These are phyloP conservation scores for Dascillus cervinus DNA, from an alignment of 2,888 invertebrate genomes.

Conservation along the genomic window DNA sequence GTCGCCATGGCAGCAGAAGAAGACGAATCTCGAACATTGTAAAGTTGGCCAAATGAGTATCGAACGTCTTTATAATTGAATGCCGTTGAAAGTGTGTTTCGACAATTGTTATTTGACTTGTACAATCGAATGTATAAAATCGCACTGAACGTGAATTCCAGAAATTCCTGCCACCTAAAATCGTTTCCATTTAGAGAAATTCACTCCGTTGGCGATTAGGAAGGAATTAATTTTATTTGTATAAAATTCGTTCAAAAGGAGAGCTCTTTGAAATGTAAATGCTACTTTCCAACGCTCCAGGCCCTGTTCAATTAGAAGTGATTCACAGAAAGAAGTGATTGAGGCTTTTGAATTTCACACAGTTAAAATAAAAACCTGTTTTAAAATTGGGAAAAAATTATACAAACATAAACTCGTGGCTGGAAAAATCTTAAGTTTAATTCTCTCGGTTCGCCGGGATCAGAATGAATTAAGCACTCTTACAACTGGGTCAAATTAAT, in stretches of 20 bases:
- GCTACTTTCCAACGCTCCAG: slow-evolving; percentile 13
- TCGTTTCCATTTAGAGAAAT: slow-evolving; percentile 13
- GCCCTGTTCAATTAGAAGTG: slow-evolving; percentile 6
- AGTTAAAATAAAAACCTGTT: no score
- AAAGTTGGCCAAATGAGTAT: not conserved
- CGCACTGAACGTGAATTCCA: slow-evolving; percentile 16
- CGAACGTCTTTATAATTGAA: not conserved
- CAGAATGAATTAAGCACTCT: no score
- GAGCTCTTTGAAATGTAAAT: slow-evolving; percentile 19
- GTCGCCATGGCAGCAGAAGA: not conserved
- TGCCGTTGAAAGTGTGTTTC: not conserved
- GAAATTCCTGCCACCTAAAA: slow-evolving; percentile 16
- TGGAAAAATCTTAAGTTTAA: no score
- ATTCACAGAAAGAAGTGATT: slow-evolving; percentile 4
- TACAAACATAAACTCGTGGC: no score
- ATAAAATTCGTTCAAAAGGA: slow-evolving; percentile 13
- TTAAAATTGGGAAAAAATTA: no score
- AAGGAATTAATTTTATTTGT: slow-evolving; percentile 23
- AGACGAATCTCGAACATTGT: not conserved
- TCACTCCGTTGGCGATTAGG: slow-evolving; percentile 15
- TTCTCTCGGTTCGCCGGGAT: no score
- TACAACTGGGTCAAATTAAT: no score
- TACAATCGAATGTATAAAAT: slow-evolving; percentile 14
- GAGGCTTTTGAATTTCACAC: slow-evolving; percentile 7
- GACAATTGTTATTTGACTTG: slow-evolving; percentile 1